Evolutionary conservation across 2,888 invertebrate genomes (phyloP), one percentile per base, ranked within the genome.

Genomic region (Lutraria lutraria): DNA sequence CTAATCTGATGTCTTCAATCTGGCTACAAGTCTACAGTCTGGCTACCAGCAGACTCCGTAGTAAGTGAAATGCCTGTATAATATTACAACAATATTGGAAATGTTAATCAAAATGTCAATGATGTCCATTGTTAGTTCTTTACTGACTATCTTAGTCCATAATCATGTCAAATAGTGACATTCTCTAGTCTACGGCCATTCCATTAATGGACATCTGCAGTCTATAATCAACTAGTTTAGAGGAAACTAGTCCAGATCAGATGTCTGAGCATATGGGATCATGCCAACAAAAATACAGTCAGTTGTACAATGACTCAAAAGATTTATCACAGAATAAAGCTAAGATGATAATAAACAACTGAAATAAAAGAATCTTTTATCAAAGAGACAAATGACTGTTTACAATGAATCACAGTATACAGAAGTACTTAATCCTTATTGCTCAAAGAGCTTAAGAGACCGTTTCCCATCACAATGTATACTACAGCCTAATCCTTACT

Each of bases 1-100:
- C 21, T 53, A 53, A 85, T 8, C 21, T 85, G 79, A 85, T n/a
- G 76, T 25, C 76, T 76, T 53, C 85, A 85, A 85, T 31, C 85
- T 21, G 43, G 12, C 63, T 63, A 63, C 63, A 60, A 83, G 83
- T 43, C n/a, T 43, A 43, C 43, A 43, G 8, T 43, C 43, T 43
- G 8, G 43, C 43, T 43, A 43, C 43, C 56, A 56, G 56, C 3
- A 56, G 21, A 56, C 3, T 76, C 31, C 15, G 25, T 31, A 16
- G 34, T 76, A 34, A 76, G 34, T 76, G 76, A 34, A 76, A 76
- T 31, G 76, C 19, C 76, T 76, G 76, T 34, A 34, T 76, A 76
- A 31, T 76, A 76, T 76, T 31, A 76, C 76, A 31, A 34, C 76
- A 34, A 31, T 34, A 34, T 34, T 76, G 76, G 76, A 76, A 76